Base-by-base conservation (phyloP, 2,888 invertebrate genomes). In the Dryobota labecula region DNA sequence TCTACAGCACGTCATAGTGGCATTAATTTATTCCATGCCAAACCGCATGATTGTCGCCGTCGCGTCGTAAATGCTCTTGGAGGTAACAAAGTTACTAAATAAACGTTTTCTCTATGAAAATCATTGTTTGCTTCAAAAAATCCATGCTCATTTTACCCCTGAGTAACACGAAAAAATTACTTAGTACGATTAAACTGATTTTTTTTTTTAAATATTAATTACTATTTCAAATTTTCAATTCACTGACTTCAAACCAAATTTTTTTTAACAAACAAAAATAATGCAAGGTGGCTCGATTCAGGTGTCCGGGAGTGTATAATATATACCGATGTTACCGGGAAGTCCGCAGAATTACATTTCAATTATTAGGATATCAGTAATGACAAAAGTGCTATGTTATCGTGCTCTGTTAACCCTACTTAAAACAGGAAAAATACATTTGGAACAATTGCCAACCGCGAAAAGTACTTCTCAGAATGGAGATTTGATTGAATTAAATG, bases 401-500 rank as follows among this genome's bases (percentile, higher is more conserved):
- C 30, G 9, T n/a, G 30, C 20, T 51, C 36, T 49, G 43, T 45
- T 61, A 47, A 51, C 5, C 54, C 56, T 56, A 76, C 49, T 61
- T 57, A 18, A 49, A 77, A 68, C 72, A 73, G 67, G 64, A 78
- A 68, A 68, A 78, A 62, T 54, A 73, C 33, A 63, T 68, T 65
- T 51, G 49, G 41, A 69, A 33, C 73, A 69, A 54, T 72, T 78
- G 45, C 33, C 54, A 62, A 78, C 53, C 58, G 57, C 68, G 43
- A 78, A 68, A 78, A 45, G 57, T 54, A 73, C 53, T 78, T 76
- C 73, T 57, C 43, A 11, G 70, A 74, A 62, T 57, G 56, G 24
- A 62, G 73, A 72, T 65, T 69, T 81, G 69, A 83, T 84, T 78
- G 72, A 53, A 65, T 68, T 78, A 83, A 83, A 83, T 80, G 56